These are phyloP conservation scores for Amphipyra tragopoginis DNA, from an alignment of 2,888 invertebrate genomes.

Conservation along the genomic window DNA sequence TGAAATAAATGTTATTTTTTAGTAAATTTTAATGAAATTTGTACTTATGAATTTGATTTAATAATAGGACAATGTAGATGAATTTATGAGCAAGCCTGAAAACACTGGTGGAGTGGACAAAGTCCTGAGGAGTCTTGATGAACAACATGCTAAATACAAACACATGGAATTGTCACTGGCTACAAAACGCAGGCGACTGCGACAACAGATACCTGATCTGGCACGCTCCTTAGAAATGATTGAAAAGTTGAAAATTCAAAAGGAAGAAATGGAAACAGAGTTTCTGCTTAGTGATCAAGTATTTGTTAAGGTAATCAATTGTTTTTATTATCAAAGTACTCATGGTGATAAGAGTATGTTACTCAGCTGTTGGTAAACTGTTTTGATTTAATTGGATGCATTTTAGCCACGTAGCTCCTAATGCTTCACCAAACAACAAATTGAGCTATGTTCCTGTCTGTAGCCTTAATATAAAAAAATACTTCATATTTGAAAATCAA, in stretches of 20 bases:
- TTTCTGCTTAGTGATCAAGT: slow-evolving; percentile 98
- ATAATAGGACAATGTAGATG: slow-evolving; percentile 97
- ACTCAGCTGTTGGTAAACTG: no score
- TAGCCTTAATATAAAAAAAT: no score
- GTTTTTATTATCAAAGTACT: not conserved
- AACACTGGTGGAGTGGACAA: slow-evolving; percentile 95
- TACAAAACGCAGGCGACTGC: slow-evolving; percentile 95
- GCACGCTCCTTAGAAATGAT: slow-evolving; percentile 97
- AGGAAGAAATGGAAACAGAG: slow-evolving; percentile 95
- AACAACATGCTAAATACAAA: slow-evolving; percentile 98
- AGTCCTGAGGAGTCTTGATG: slow-evolving; percentile 96
- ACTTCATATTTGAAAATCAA: no score
- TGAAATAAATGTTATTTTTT: not conserved
- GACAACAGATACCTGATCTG: slow-evolving; percentile 98
- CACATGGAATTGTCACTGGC: slow-evolving; percentile 98
- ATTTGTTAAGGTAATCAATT: slow-evolving; percentile 89
- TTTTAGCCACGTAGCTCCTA: no score
- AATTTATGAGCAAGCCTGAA: slow-evolving; percentile 95
- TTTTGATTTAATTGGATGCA: no score
- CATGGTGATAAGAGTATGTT: no score
- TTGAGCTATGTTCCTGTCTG: no score
- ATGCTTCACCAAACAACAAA: no score
- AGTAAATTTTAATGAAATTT: not conserved
- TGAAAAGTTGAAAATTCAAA: slow-evolving; percentile 95
- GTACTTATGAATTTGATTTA: not conserved